Base-by-base conservation (phyloP, 2,797 vertebrate genomes). In the Cossypha heuglini region DNA sequence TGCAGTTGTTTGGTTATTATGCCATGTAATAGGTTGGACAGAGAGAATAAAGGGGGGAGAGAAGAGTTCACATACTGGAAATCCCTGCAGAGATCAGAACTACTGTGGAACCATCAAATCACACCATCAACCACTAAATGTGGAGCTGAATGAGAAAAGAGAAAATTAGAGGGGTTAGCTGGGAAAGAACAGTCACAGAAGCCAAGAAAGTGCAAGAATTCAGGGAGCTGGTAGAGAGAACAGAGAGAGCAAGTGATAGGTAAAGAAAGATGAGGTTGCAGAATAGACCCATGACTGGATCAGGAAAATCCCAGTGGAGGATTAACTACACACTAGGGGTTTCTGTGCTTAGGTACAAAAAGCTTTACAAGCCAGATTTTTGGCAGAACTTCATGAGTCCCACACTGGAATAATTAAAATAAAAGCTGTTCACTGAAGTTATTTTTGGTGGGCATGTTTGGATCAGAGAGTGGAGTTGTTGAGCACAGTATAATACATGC, bases 381-480 rank as follows among this genome's bases (percentile, higher is more conserved):
- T 97, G 95, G 96, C 94, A 96, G 92, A 94, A 86, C 64, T 77
- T 92, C 81, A 77, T 4, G 72, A 94, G 66, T 77, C 51, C 91
- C 96, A 95, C 89, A 80, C 68, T 96, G 94, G 72, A 96, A 96
- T 96, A 97, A 95, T 96, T 96, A 91, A 93, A 95, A 94, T 94
- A 93, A 95, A 94, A 92, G 93, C 78, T 95, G 89, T 92, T 95
- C 93, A 89, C 81, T 96, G 84, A 95, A 93, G 94, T 96, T 97
- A 96, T 97, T 96, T 96, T 96, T 96, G 95, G 91, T 96, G 93
- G 89, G 91, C 88, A 93, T 96, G 92, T 96, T 97, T 96, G 94
- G 94, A 97, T 96, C 88, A 95, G 84, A 93, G 81, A 85, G 69
- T 25, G 29, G 78, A 96, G 89, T 93, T 96, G 92, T 97, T 88